Conservation (phyloP, 2,888 invertebrate genomes). For the Gerosis bhagava region DNA sequence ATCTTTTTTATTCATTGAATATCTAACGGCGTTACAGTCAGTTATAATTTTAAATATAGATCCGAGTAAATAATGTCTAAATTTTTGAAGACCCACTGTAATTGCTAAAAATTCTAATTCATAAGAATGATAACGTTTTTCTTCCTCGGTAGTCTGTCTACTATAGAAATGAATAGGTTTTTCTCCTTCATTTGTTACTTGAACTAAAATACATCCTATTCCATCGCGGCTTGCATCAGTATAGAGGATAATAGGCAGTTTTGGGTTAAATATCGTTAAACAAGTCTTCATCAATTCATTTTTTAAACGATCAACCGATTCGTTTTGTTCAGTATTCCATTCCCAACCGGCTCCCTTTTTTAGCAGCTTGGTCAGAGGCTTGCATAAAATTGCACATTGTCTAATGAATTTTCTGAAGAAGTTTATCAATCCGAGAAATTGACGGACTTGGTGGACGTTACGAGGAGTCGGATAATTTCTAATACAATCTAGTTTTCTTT, state of each 20-base stretch:
- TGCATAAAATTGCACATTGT: slow-evolving; percentile 5
- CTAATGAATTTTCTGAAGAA: slow-evolving; percentile 11
- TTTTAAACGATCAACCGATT: slow-evolving; percentile 2
- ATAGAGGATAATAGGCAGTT: not conserved
- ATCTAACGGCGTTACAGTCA: not conserved
- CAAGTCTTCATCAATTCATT: slow-evolving; percentile 5
- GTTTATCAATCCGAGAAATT: slow-evolving; percentile 7
- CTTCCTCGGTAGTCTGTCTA: not conserved
- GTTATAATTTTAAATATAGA: slow-evolving; percentile 1
- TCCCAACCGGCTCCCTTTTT: slow-evolving; percentile 2
- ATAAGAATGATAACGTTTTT: slow-evolving; percentile 5
- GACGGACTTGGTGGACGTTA: slow-evolving; percentile 11
- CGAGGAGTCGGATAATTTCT: slow-evolving; percentile 2
- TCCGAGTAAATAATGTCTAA: slow-evolving; percentile 1
- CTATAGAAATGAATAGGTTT: slow-evolving; percentile 9
- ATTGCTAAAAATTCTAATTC: slow-evolving; percentile 3
- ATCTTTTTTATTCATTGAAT: slow-evolving; percentile 3
- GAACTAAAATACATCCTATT: slow-evolving; percentile 3
- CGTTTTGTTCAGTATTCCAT: not conserved
- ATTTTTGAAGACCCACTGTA: slow-evolving; percentile 1
- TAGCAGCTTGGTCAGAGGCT: slow-evolving; percentile 6
- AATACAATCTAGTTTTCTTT: slow-evolving; percentile 4
- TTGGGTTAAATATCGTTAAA: slow-evolving; percentile 5
- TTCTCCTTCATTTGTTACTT: slow-evolving; percentile 4
- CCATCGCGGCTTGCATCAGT: slow-evolving; percentile 14